Evolutionary conservation across 2,113 vertebrate species (phyloP).

Genomic region (Cygnus atratus): DNA sequence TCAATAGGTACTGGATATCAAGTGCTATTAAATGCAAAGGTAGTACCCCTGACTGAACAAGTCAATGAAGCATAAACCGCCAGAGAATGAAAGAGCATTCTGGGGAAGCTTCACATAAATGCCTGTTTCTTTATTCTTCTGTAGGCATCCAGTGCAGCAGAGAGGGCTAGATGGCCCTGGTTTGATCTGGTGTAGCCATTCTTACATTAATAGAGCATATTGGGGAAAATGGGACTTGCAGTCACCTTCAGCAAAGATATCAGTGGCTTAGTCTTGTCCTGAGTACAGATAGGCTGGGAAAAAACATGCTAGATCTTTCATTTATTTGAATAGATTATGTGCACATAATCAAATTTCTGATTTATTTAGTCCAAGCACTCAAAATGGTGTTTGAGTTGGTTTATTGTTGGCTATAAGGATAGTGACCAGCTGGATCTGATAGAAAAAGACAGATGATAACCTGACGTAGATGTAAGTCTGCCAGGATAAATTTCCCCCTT

Average conservation of each 20-base stretch:
- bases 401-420: neutral
- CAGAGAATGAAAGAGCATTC: neutral
- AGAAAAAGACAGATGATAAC: conserved; percentile 42
- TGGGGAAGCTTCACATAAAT: neutral
- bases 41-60: neutral
- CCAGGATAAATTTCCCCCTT: conserved; percentile 35
- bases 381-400: neutral
- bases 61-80: neutral
- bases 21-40: neutral
- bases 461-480: neutral
- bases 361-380: neutral
- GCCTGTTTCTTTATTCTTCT: neutral
- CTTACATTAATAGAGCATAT: neutral
- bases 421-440: neutral
- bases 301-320: neutral
- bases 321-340: conserved; percentile 21
- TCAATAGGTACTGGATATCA: neutral
- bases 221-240: neutral
- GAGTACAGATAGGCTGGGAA: neutral
- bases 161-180: neutral
- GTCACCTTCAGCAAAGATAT: neutral
- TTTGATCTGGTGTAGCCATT: neutral
- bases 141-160: neutral
- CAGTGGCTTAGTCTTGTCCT: neutral
- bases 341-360: neutral